Base-by-base conservation (phyloP, 2,797 vertebrate species). In the Spondyliosoma cantharus region DNA sequence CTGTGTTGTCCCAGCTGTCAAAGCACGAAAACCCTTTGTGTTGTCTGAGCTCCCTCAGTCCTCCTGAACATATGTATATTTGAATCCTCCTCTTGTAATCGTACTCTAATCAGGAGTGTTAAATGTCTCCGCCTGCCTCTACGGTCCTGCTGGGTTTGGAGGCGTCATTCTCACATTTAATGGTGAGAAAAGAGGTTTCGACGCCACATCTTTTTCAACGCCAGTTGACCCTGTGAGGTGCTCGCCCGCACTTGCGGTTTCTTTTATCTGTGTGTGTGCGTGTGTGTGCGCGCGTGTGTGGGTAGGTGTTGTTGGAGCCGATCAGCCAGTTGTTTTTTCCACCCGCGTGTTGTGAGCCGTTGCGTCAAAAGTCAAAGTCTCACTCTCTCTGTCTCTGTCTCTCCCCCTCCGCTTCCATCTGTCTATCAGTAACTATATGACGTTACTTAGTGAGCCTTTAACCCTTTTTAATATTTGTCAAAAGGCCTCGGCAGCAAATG, bases 361-460 rank as follows among this genome's bases (percentile, higher is more conserved):
- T 45, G 45, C 56, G 71, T 74, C 78, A 74, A 65, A 86, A 86
- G 85, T 78, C 83, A 84, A 90, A 85, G 82, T 83, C 80, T 82
- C 67, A 32, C 59, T 62, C 58, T 70, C 58, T 73, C 61, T 17
- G 0, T 66, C 45, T 48, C 45, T 58, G 0, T 66, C 45, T 48
- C 45, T 58, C 37, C 54, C 68, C 20, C 54, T 32, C 46, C 52
- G 58, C 60, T 54, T 84, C 76, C 62, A 63, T 82, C 76, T 78
- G 86, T 83, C 83, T 62, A 79, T 87, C 70, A 89, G 77, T 84
- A 85, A 88, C 84, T 84, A 49, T 50, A 58, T 48, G 59, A 3
- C 17, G 89, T 92, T 93, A 91, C 85, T 92, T 20, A 53, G 53
- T 92, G 57, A 93, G 43, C 89, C 80, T 86, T 92, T 88, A 92